Base-by-base conservation (phyloP, 2,888 invertebrate genomes). In the Holacanthella duospinosa region DNA sequence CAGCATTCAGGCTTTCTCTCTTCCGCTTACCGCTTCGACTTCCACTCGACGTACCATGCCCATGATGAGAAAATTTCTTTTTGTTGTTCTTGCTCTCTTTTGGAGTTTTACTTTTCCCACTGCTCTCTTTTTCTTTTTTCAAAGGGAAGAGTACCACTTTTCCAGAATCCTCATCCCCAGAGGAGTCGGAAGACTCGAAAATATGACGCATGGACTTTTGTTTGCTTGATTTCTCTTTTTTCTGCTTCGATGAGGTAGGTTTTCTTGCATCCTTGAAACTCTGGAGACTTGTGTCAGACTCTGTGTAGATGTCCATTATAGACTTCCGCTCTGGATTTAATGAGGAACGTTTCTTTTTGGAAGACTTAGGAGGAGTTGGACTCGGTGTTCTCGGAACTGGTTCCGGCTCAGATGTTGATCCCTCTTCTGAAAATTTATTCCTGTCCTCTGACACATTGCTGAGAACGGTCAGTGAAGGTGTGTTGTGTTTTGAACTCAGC, bases 121-220 rank as follows among this genome's bases (percentile, higher is more conserved):
- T 55, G 9, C 48, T 26, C 48, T 60, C 57, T 21, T 62, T 58
- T 54, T 36, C 62, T 44, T 55, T 61, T 29, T 21, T 21, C 21
- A 9, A 6, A 27, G 56, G 26, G 56, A 56, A 3, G 43, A 36
- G 4, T 36, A 43, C 27, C 25, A 29, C 29, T 24, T 29, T 43
- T 27, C 25, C 4, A 43, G 3, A 25, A n/a, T 61, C 57, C 36
- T 66, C 65, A 36, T 29, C 60, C 4, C 57, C 63, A 21, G 66
- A 66, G 19, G 68, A 65, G 29, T 72, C 71, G 1, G 72, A 69
- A 2, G 70, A 68, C 48, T 72, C 72, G 65, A 70, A 70, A 19
- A 66, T 25, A n/a, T 59, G 61, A 16, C 66, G 67, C 55, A 69
- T 64, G n/a, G 59, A 63, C 36, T 71, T 71, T 43, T 60, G 65